Conservation (phyloP, 2,797 vertebrate genomes). For the Poeciliopsis presidionis region DNA sequence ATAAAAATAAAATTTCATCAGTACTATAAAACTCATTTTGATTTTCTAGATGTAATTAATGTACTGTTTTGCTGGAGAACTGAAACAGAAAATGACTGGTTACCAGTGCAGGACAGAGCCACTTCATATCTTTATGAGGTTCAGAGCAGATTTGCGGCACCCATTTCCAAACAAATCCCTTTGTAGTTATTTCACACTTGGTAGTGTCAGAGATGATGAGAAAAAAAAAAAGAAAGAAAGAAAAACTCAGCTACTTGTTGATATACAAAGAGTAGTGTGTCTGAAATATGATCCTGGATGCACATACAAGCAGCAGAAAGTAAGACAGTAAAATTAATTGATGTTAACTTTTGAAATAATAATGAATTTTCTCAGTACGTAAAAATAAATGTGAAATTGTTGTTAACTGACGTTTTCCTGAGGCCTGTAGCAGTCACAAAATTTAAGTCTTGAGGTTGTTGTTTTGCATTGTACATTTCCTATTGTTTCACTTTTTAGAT, state of each 20-base stretch:
- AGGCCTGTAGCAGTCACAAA: not conserved
- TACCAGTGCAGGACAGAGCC: not conserved
- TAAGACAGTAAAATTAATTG: not conserved
- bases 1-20: not conserved
- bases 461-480: not conserved
- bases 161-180: not conserved
- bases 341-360: not conserved
- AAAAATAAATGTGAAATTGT: not conserved
- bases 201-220: not conserved
- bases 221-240: not conserved
- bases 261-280: not conserved
- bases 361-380: not conserved
- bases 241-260: not conserved
- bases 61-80: not conserved
- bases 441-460: not conserved
- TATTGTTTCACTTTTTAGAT: not conserved
- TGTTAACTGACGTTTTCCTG: not conserved
- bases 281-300: not conserved
- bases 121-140: not conserved
- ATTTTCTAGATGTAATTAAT: not conserved
- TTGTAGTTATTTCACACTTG: not conserved
- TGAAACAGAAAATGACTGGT: not conserved
- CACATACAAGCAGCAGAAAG: not conserved
- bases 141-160: not conserved
- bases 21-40: not conserved